Evolutionary conservation across 2,113 vertebrate species (phyloP).

Genomic region (Pituophis catenifer): DNA sequence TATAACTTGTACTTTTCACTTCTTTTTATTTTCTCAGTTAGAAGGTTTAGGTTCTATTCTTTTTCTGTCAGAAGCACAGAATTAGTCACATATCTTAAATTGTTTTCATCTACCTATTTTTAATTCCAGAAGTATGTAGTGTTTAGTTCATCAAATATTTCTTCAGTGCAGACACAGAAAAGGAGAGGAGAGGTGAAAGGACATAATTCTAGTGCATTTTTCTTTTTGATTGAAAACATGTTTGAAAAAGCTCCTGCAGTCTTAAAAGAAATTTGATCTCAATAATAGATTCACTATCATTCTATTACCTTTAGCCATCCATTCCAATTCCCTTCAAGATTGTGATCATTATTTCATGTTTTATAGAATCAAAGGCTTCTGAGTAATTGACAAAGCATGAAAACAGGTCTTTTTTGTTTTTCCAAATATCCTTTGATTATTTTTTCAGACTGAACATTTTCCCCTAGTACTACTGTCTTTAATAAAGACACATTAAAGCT

Average conservation of each 20-base stretch:
- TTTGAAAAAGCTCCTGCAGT: not conserved
- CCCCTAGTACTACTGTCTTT: not conserved
- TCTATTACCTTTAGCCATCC: not conserved
- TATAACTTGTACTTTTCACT: not conserved
- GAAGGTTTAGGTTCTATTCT: not conserved
- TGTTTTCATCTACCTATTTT: not conserved
- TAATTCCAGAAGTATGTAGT: not conserved
- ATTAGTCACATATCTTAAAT: not conserved
- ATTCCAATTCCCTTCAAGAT: not conserved
- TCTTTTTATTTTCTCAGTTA: not conserved
- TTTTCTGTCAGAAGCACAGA: not conserved
- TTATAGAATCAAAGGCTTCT: not conserved
- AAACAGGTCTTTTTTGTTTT: not conserved
- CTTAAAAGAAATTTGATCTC: not conserved
- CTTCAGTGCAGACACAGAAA: not conserved
- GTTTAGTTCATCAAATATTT: not conserved
- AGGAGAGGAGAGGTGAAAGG: not conserved
- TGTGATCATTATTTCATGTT: not conserved
- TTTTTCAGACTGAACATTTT: not conserved
- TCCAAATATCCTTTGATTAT: not conserved
- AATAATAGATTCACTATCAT: not conserved
- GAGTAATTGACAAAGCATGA: not conserved
- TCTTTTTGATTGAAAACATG: not conserved
- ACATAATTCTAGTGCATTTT: not conserved
- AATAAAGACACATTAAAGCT: not conserved